Percentiles rank a stretch among this genome's conserved stretches.
These are phyloP conservation scores for Piezodorus guildinii DNA, from an alignment of 1,140 invertebrate genomes.

Conservation along the genomic window DNA sequence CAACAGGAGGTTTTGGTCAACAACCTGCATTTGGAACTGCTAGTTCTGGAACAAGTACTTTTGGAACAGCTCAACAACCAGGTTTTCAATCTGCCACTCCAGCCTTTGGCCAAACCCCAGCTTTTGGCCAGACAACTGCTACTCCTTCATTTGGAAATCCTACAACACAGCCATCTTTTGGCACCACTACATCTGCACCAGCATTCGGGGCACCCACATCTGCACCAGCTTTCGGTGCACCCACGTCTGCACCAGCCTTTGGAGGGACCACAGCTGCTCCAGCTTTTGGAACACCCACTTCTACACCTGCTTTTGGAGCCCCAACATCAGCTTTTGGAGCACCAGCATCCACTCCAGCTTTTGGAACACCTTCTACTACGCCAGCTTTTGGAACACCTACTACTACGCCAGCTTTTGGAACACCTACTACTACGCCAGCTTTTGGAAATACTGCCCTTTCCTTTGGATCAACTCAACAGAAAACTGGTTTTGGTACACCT, in stretches of 20 bases:
- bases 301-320: not conserved
- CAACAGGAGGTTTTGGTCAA: not conserved
- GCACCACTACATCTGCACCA: not conserved
- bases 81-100: not conserved
- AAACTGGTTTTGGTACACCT: not conserved
- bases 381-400: not conserved
- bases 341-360: not conserved
- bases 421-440: not conserved
- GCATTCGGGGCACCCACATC: not conserved
- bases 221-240: not conserved
- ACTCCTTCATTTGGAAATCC: slow-evolving; percentile 1
- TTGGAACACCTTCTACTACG: not conserved
- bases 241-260: not conserved
- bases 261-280: not conserved
- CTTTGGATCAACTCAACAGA: not conserved
- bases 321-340: not conserved
- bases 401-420: not conserved
- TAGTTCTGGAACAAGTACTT: not conserved
- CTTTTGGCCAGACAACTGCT: not conserved
- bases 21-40: not conserved
- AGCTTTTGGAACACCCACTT: not conserved
- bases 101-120: not conserved
- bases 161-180: not conserved
- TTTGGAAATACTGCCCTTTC: not conserved
- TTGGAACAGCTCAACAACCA: not conserved